phyloP scores from a whole-genome alignment of 1,140 invertebrate genomes.

The Cecropterus lyciades region DNA sequence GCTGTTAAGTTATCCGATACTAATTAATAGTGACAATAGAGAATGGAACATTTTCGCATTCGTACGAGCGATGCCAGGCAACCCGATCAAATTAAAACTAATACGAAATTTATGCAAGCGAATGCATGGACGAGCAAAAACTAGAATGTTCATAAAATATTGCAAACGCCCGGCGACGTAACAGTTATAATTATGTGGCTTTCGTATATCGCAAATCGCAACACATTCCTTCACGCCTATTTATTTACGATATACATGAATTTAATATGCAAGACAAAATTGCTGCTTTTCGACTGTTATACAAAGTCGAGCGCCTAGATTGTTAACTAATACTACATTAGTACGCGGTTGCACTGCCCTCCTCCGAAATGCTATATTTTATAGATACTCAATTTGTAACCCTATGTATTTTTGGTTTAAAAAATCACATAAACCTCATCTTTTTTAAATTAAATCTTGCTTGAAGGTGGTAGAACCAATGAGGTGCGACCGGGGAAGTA shows the following conservation, averaged over 20 bases:
- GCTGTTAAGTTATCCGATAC: too few species aligned
- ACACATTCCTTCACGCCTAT: conserved; percentile 62
- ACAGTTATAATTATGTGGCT: conserved; percentile 45
- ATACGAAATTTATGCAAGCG: conserved; percentile 25
- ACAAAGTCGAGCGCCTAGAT: background rate
- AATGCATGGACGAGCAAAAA: conserved; percentile 28
- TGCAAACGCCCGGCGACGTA: conserved; percentile 37
- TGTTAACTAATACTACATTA: background rate
- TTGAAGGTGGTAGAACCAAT: too few species aligned
- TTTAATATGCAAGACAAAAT: conserved; percentile 29
- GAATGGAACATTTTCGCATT: background rate
- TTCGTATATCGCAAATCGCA: conserved; percentile 52
- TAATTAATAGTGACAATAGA: too few species aligned
- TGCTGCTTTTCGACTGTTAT: conserved; percentile 24
- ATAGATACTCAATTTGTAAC: too few species aligned
- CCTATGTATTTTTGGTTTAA: too few species aligned
- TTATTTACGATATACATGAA: conserved; percentile 55
- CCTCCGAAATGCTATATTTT: too few species aligned
- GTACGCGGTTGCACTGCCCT: too few species aligned
- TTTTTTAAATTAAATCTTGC: too few species aligned
- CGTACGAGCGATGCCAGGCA: background rate
- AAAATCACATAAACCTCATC: too few species aligned
- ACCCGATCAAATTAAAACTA: conserved; percentile 8
- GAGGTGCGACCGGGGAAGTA: too few species aligned
- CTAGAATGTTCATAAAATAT: conserved; percentile 38